Evolutionary conservation across 2,113 vertebrate genomes (phyloP), one percentile per base, ranked within the genome.

Genomic region (Pelmatolapia mariae): DNA sequence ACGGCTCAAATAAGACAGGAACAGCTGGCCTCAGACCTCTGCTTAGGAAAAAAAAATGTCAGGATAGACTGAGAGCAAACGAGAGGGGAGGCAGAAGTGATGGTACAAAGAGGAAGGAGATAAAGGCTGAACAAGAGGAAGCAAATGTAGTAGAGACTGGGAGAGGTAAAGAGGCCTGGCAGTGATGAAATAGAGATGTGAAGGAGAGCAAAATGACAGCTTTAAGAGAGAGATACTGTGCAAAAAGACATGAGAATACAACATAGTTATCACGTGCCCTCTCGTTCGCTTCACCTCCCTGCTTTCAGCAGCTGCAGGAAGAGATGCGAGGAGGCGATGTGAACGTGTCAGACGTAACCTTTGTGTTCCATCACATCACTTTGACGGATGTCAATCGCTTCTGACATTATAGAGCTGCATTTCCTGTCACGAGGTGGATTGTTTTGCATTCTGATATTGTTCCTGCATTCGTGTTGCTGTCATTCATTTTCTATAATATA

Each of bases 1-100:
- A 80, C 16, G 5, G 78, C 84, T 91, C 26, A 76, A 91, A 93
- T 91, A 86, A 91, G 90, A 91, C 83, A 15, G 86, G 73, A 91
- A 86, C 91, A 91, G 87, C 87, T 92, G 89, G 83, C 83, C 89
- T 91, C 80, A 84, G 86, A 94, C 83, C 86, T 81, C 63, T 26
- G 40, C 45, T 79, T 50, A 38, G 38, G 71, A 71, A 68, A 71
- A 71, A 50, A 11, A 36, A 71, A 81, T 43, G 84, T 73, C 82
- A 87, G 10, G 53, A 76, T 33, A 52, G 86, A 40, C 43, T 54
- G 79, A 88, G 80, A 86, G 80, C 83, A 52, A 59, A 73, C 79
- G 43, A 71, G 50, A 79, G 24, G 18, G 24, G 36, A 40, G 15
- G 78, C 63, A 47, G 80, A 26, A 22, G 73, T 52, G 81, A 85